A percentile compares a stretch with the other conserved stretches of the same genome.
phyloP scores from a whole-genome alignment of 2,888 invertebrate genomes.

The Sphinx pinastri region DNA sequence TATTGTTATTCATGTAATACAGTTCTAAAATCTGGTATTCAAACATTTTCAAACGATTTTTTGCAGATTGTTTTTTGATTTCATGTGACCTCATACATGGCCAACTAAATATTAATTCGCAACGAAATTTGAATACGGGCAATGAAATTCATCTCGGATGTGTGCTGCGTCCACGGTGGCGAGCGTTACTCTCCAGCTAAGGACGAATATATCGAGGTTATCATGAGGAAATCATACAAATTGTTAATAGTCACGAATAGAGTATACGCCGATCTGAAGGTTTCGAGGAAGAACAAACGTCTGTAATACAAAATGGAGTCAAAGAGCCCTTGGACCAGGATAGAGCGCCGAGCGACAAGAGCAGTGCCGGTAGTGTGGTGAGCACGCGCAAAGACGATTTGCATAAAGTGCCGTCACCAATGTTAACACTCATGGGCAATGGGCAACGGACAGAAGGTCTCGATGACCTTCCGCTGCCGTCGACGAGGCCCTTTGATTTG shows the following conservation, averaged over 20 bases:
- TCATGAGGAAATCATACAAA: constrained; percentile 51
- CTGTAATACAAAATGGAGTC: constrained; percentile 44
- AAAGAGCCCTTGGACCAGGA: constrained; percentile 35
- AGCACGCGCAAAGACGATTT: constrained; percentile 70
- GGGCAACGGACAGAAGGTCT: constrained; percentile 70
- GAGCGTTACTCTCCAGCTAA: constrained; percentile 40
- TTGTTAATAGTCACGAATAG: constrained; percentile 53
- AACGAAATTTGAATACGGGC: constrained; percentile 39
- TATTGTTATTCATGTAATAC: constrained; percentile 23
- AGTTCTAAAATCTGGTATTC: constrained; percentile 33
- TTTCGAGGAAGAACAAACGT: constrained; percentile 44
- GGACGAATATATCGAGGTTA: constrained; percentile 40
- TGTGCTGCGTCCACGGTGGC: constrained; percentile 34
- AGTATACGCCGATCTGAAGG: constrained; percentile 54
- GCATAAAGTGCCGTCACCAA: constrained; percentile 76
- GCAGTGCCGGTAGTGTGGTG: constrained; percentile 47
- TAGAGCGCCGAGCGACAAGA: constrained; percentile 35
- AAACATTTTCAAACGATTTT: constrained; percentile 34
- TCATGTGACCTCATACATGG: constrained; percentile 33
- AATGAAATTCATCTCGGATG: constrained; percentile 39
- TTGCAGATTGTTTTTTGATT: constrained; percentile 36
- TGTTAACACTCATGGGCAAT: constrained; percentile 65
- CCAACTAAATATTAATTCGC: constrained; percentile 44
- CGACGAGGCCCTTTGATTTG: constrained; percentile 76
- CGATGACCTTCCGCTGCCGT: constrained; percentile 62